Conservation (phyloP, 2,113 vertebrate species). For the Chaetops frenatus region DNA sequence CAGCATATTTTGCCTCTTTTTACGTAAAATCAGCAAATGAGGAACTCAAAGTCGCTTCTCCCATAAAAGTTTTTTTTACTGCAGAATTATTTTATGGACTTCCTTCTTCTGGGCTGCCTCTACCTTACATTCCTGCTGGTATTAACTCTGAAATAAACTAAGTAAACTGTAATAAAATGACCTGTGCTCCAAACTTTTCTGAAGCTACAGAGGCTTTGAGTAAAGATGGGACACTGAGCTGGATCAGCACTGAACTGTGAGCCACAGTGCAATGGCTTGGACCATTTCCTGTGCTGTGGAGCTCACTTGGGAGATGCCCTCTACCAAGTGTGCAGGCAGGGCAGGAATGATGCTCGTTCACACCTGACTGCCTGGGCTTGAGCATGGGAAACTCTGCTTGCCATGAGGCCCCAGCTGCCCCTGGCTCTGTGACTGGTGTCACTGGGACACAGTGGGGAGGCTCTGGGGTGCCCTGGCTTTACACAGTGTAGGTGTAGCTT, state of each 20-base stretch:
- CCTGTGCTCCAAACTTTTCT: neutral
- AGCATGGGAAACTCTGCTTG: neutral
- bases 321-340: neutral
- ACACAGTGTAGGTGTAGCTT: too few relatives aligned
- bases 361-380: neutral
- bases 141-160: neutral
- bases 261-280: neutral
- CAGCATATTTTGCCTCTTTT: slow-evolving; percentile 31
- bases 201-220: neutral
- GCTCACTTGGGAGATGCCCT: neutral
- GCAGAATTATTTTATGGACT: neutral
- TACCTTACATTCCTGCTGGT: neutral
- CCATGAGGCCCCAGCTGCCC: neutral
- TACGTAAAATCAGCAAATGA: neutral
- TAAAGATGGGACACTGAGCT: neutral
- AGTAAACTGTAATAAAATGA: neutral
- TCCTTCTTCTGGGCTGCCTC: neutral
- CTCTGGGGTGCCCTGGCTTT: neutral
- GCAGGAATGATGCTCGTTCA: neutral
- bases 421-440: neutral
- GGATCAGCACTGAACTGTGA: neutral
- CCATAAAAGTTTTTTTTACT: neutral
- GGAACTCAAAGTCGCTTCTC: neutral
- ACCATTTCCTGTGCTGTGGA: neutral
- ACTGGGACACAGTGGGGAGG: neutral